Evolutionary conservation across 2,113 vertebrate genomes (phyloP).

Genomic region (Sinosuthora webbiana): DNA sequence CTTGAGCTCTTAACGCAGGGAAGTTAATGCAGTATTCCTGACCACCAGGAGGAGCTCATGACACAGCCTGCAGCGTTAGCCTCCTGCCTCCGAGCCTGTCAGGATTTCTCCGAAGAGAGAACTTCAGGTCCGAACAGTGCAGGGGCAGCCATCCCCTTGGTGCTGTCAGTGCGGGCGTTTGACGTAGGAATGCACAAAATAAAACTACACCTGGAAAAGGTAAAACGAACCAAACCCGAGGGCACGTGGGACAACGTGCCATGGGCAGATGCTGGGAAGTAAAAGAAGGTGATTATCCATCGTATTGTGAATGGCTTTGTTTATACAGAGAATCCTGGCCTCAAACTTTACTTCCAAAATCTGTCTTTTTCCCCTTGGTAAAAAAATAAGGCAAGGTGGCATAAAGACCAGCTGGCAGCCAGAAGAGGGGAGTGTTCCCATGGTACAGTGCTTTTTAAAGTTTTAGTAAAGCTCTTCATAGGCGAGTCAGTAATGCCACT

Average conservation of each 20-base stretch:
- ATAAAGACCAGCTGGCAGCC: neutral
- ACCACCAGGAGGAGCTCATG: conserved; percentile 51
- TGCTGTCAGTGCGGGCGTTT: neutral
- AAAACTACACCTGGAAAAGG: neutral
- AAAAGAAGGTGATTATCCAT: neutral
- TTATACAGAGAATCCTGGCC: neutral
- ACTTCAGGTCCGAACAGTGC: fast-evolving
- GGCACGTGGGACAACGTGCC: neutral
- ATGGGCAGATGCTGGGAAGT: neutral
- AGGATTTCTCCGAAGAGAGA: fast-evolving
- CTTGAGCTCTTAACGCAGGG: neutral
- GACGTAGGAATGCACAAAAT: neutral
- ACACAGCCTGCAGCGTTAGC: neutral
- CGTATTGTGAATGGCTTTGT: fast-evolving
- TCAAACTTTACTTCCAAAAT: neutral
- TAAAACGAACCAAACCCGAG: neutral
- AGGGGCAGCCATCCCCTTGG: neutral
- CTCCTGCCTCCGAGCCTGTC: fast-evolving
- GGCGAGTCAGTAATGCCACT: neutral
- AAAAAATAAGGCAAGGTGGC: neutral
- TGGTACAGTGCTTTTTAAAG: neutral
- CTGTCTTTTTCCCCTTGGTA: neutral
- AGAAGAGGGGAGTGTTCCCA: neutral
- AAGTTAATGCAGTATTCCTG: fast-evolving
- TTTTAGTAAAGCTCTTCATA: neutral